These are phyloP conservation scores for Anguilla japonica DNA, from an alignment of 2,113 vertebrate species.

Conservation along the genomic window DNA sequence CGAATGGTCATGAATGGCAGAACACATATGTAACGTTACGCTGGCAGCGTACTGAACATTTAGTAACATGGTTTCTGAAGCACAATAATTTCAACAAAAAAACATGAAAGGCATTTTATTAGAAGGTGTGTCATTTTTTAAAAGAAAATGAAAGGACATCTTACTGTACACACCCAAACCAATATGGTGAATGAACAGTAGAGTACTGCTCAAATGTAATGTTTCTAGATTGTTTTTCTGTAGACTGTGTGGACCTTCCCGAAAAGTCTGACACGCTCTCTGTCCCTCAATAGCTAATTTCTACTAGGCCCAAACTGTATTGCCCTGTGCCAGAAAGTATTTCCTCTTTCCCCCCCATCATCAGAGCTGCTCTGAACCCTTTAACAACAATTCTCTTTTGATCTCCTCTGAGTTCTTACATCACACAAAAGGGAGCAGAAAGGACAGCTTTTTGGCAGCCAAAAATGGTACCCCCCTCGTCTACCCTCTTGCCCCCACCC, in stretches of 20 bases:
- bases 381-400: not conserved
- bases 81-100: not conserved
- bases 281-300: not conserved
- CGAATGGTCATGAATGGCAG: not conserved
- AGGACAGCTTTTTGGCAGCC: slow-evolving; percentile 6
- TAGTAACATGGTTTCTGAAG: not conserved
- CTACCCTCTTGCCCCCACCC: not conserved
- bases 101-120: not conserved
- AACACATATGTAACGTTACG: not conserved
- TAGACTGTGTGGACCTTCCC: not conserved
- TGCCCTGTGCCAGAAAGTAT: not conserved
- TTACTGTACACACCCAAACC: not conserved
- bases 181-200: not conserved
- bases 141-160: not conserved
- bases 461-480: not conserved
- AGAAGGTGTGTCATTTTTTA: not conserved
- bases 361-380: not conserved
- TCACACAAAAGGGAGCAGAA: not conserved
- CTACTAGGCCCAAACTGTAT: not conserved
- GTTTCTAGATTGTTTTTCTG: not conserved
- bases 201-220: not conserved
- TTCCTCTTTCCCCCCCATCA: not conserved
- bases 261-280: not conserved
- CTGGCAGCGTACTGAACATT: not conserved
- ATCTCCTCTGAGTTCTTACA: slow-evolving; percentile 15